Evolutionary conservation across 2,888 invertebrate species (phyloP).

Genomic region (Synergus umbraculus): DNA sequence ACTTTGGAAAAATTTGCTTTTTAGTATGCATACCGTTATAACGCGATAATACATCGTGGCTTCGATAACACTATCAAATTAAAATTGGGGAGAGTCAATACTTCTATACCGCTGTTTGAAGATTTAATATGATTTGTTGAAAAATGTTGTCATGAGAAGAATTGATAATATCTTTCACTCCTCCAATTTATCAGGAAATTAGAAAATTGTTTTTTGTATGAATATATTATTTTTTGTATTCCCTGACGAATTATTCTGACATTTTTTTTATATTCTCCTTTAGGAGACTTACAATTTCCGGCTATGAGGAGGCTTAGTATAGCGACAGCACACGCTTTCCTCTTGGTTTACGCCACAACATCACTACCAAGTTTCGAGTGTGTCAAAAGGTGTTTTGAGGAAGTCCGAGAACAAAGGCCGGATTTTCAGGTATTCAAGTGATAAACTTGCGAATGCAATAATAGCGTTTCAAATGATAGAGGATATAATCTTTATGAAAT

Average conservation of each 20-base stretch:
- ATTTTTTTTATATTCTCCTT: background rate
- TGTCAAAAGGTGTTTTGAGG: slow-evolving; percentile 87
- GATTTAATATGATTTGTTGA: background rate
- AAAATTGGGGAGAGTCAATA: background rate
- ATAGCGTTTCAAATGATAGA: slow-evolving; percentile 20
- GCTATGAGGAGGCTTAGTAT: slow-evolving; percentile 93
- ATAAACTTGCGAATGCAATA: slow-evolving; percentile 8
- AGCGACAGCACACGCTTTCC: slow-evolving; percentile 92
- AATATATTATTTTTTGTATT: background rate
- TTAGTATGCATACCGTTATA: background rate
- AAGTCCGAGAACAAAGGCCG: slow-evolving; percentile 88
- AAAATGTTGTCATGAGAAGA: background rate
- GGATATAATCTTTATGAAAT: slow-evolving; percentile 18
- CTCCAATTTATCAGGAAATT: background rate
- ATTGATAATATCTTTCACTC: background rate
- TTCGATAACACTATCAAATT: background rate
- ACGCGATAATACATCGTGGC: too few relatives aligned
- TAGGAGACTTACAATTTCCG: slow-evolving; percentile 92
- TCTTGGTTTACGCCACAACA: slow-evolving; percentile 90
- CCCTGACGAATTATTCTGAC: too few relatives aligned
- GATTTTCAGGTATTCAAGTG: slow-evolving; percentile 81
- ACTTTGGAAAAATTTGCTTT: background rate
- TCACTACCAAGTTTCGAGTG: slow-evolving; percentile 85
- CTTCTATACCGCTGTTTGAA: background rate
- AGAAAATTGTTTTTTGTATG: background rate